Evolutionary conservation across 2,888 invertebrate species (phyloP).

Genomic region (Seira musarum): DNA sequence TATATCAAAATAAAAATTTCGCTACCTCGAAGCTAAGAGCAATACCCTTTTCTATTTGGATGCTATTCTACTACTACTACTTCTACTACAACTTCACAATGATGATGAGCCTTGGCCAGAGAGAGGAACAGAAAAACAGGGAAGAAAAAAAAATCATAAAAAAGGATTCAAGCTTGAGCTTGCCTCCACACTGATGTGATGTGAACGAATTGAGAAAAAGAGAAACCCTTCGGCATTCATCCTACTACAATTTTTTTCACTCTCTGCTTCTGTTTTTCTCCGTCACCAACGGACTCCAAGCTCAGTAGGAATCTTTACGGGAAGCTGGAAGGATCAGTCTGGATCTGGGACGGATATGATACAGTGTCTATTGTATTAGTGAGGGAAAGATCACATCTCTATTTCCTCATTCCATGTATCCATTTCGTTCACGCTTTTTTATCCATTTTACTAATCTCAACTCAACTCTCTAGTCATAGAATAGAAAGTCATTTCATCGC

Average conservation of each 20-base stretch:
- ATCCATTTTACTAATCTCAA: too few species aligned
- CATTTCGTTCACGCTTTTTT: too few species aligned
- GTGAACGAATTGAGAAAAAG: not conserved
- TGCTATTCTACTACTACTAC: too few species aligned
- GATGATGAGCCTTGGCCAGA: not conserved
- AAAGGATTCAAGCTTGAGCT: too few species aligned
- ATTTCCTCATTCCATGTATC: too few species aligned
- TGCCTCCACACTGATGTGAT: too few species aligned
- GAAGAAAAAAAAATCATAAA: not conserved
- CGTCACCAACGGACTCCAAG: not conserved
- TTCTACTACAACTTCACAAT: too few species aligned
- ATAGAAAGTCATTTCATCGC: too few species aligned
- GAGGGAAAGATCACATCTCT: too few species aligned
- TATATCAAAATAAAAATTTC: not conserved
- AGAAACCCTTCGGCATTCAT: not conserved
- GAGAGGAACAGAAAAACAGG: not conserved
- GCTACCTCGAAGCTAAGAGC: not conserved
- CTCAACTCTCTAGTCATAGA: too few species aligned
- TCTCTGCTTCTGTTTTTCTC: not conserved
- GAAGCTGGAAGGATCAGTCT: not conserved
- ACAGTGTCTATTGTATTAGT: too few species aligned
- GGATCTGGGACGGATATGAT: too few species aligned
- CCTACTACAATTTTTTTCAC: not conserved
- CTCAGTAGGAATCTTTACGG: not conserved
- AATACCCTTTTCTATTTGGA: not conserved